These are phyloP conservation scores for Poecilobothrus nobilitatus DNA, from an alignment of 2,888 invertebrate genomes.

Conservation along the genomic window DNA sequence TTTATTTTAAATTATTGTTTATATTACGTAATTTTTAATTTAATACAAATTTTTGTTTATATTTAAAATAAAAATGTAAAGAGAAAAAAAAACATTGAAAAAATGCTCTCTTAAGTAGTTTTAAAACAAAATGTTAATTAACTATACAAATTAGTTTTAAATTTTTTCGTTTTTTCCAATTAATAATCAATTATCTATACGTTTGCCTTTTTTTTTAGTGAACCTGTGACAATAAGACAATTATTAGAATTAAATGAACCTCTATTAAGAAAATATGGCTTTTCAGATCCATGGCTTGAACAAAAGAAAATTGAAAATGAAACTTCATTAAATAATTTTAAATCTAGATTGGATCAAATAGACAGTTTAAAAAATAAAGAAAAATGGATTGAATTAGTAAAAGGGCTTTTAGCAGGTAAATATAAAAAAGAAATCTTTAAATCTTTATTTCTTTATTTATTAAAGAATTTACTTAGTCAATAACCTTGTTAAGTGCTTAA, in stretches of 20 bases:
- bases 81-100: too few relatives aligned
- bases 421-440: background rate
- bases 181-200: background rate
- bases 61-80: too few relatives aligned
- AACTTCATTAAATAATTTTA: slow-evolving; percentile 62
- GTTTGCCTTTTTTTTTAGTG: slow-evolving; percentile 48
- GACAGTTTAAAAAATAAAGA: slow-evolving; percentile 56
- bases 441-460: background rate
- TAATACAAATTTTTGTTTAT: too few relatives aligned
- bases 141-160: background rate
- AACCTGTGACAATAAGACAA: slow-evolving; percentile 79
- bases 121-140: background rate
- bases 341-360: slow-evolving; percentile 56
- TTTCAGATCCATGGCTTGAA: slow-evolving; percentile 77
- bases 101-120: too few relatives aligned
- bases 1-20: too few relatives aligned
- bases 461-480: background rate
- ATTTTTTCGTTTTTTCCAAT: slow-evolving; percentile 15
- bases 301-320: slow-evolving; percentile 86
- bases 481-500: slow-evolving; percentile 12
- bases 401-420: slow-evolving; percentile 57
- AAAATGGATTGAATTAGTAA: slow-evolving; percentile 57
- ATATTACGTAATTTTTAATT: too few relatives aligned
- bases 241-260: slow-evolving; percentile 88
- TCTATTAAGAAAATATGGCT: slow-evolving; percentile 80